Percentiles rank a stretch among this genome's conserved stretches.
phyloP scores from a whole-genome alignment of 1,140 invertebrate species.

The Delia radicum region DNA sequence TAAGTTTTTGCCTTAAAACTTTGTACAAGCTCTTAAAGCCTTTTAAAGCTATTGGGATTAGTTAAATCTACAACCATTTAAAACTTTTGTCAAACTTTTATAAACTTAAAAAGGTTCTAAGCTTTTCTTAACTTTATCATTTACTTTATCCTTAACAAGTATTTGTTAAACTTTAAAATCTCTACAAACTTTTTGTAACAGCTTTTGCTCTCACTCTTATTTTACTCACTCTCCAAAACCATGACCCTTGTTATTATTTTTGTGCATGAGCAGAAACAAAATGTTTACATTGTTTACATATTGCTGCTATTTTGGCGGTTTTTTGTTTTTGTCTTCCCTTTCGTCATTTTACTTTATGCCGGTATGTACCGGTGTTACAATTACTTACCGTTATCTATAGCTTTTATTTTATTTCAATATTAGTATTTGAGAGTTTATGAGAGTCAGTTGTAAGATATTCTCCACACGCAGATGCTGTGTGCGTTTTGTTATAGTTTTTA shows the following conservation, averaged over 20 bases:
- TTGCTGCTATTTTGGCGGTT: background rate
- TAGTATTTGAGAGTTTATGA: background rate
- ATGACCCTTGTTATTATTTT: slow-evolving; percentile 5
- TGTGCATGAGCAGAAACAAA: too few relatives aligned
- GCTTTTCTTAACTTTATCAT: too few relatives aligned
- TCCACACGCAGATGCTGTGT: slow-evolving; percentile 16
- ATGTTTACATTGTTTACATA: background rate
- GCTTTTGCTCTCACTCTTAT: background rate
- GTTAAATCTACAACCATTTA: background rate
- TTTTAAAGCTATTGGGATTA: too few relatives aligned
- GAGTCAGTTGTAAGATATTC: background rate
- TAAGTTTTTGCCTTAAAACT: too few relatives aligned
- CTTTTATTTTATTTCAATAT: too few relatives aligned
- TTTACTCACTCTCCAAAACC: background rate
- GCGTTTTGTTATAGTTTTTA: background rate
- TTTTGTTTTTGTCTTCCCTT: background rate
- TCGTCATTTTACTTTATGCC: background rate
- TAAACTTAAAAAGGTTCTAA: too few relatives aligned
- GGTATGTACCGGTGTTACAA: background rate
- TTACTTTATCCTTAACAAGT: too few relatives aligned
- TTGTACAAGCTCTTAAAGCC: too few relatives aligned
- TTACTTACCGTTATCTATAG: background rate
- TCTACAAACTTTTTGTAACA: background rate
- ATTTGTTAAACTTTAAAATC: too few relatives aligned
- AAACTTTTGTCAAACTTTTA: background rate